These are phyloP conservation scores for Ommatoiulus sabulosus DNA, from an alignment of 2,888 invertebrate species.

Conservation along the genomic window DNA sequence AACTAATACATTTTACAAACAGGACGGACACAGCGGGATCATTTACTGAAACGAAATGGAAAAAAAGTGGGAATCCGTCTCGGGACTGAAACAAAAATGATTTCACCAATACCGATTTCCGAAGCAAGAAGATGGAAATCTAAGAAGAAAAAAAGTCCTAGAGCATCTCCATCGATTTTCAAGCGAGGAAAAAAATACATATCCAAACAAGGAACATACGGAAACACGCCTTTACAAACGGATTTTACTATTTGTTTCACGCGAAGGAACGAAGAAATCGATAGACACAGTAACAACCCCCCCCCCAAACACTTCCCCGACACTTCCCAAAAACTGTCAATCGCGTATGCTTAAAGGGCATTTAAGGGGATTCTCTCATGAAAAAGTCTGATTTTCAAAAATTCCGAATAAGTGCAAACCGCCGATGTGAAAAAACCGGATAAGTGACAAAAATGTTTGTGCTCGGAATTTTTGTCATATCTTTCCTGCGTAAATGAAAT, in stretches of 20 bases:
- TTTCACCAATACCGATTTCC: not conserved
- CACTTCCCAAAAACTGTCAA: too few species aligned
- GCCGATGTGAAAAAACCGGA: too few species aligned
- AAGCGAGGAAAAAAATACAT: not conserved
- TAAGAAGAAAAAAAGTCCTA: not conserved
- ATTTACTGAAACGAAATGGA: not conserved
- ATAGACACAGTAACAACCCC: not conserved
- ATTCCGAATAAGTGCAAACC: too few species aligned
- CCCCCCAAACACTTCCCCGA: too few species aligned
- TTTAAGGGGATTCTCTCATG: too few species aligned
- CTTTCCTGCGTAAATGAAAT: too few species aligned
- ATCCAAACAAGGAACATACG: not conserved
- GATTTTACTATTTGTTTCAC: not conserved
- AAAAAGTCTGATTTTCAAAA: too few species aligned
- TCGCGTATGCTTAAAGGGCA: too few species aligned
- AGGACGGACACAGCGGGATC: conserved; percentile 26
- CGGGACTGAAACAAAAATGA: not conserved
- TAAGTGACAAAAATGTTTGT: too few species aligned
- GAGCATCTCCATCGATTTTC: not conserved
- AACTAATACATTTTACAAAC: not conserved
- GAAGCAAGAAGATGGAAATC: not conserved
- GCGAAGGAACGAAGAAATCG: not conserved
- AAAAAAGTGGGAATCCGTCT: not conserved
- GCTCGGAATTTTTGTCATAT: too few species aligned
- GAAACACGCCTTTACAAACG: not conserved